A percentile compares a stretch with the other conserved stretches of the same genome.
Evolutionary conservation across 2,113 vertebrate species (phyloP).

Genomic region (Hyperoodon ampullatus): DNA sequence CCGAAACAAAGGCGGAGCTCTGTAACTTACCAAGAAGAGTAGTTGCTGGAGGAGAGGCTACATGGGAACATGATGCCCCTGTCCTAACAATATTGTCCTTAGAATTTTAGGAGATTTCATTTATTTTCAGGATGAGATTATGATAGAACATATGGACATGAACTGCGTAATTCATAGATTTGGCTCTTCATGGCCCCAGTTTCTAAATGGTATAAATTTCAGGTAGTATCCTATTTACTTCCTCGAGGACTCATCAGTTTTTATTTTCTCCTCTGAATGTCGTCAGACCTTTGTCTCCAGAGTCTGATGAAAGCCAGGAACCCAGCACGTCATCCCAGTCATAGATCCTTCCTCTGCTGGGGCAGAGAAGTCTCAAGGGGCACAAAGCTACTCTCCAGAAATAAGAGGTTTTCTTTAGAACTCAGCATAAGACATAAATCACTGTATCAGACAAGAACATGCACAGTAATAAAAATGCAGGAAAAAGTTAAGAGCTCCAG

Average conservation of each 20-base stretch:
- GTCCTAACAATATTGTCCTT: not conserved
- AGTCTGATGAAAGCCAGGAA: not conserved
- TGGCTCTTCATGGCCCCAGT: not conserved
- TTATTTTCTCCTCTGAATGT: not conserved
- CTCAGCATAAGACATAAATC: not conserved
- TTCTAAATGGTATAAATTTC: not conserved
- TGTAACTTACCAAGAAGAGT: not conserved
- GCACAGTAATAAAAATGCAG: not conserved
- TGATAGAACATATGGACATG: not conserved
- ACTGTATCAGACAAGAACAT: not conserved
- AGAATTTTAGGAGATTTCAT: not conserved
- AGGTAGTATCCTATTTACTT: not conserved
- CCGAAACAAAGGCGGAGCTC: not conserved
- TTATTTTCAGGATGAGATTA: not conserved
- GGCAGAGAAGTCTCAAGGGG: not conserved
- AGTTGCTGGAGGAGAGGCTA: not conserved
- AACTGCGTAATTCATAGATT: not conserved
- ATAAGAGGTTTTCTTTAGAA: not conserved
- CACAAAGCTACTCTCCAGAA: not conserved
- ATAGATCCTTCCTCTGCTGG: not conserved
- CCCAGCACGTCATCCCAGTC: not conserved
- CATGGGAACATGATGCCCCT: not conserved
- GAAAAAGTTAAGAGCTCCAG: not conserved
- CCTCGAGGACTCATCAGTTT: not conserved
- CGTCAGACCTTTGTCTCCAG: slow-evolving; percentile 21